Conservation (phyloP, 2,797 vertebrate species). For the Denticeps clupeoides region DNA sequence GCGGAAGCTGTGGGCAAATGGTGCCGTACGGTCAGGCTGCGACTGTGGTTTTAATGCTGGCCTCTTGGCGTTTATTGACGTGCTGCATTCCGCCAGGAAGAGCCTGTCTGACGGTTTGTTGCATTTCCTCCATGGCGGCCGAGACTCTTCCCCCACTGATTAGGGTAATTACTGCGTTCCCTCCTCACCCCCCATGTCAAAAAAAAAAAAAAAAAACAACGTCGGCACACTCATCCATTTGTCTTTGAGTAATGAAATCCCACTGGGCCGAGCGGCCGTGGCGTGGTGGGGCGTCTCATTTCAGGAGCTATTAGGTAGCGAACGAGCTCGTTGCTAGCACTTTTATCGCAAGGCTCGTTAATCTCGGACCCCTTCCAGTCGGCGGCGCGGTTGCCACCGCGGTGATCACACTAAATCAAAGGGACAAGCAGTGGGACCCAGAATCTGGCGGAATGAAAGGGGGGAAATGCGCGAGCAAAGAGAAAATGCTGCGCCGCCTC, state of each 20-base stretch:
- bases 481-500: too few relatives aligned
- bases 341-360: constrained; percentile 54
- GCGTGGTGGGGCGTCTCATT: constrained; percentile 35
- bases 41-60: too few relatives aligned
- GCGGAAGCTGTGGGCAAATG: too few relatives aligned
- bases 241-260: constrained; percentile 57
- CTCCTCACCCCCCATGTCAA: constrained; percentile 14
- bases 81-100: neutral
- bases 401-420: constrained; percentile 60
- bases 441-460: neutral
- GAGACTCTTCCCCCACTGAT: constrained; percentile 42
- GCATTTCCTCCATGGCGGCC: constrained; percentile 28
- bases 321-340: constrained; percentile 41
- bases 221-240: constrained; percentile 45
- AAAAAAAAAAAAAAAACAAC: constrained; percentile 22
- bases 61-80: too few relatives aligned
- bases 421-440: constrained; percentile 43
- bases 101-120: constrained; percentile 17
- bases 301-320: constrained; percentile 49
- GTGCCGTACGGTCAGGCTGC: too few relatives aligned
- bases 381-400: constrained; percentile 32
- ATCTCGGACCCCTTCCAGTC: constrained; percentile 47
- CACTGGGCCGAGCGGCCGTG: constrained; percentile 27
- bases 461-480: too few relatives aligned
- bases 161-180: constrained; percentile 39